Evolutionary conservation across 1,140 invertebrate species (phyloP), one percentile per base, ranked within the genome.

Genomic region (Philaenus spumarius): DNA sequence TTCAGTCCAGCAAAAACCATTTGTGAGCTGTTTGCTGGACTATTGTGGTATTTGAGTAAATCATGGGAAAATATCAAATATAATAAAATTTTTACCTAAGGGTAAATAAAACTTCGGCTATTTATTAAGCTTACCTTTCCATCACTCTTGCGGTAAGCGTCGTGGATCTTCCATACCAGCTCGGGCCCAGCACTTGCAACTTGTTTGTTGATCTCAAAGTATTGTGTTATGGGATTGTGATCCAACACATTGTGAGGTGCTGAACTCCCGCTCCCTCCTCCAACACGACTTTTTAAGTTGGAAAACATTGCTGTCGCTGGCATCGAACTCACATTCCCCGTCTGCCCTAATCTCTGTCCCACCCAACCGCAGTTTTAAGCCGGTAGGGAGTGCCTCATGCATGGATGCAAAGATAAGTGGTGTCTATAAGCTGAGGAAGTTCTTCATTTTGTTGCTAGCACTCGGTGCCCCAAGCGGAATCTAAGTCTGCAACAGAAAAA

Each of bases 101-200:
- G n/a, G n/a, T n/a, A n/a, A n/a, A n/a, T n/a, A n/a, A n/a, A n/a
- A n/a, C n/a, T n/a, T n/a, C n/a, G n/a, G n/a, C n/a, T n/a, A n/a
- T n/a, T n/a, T n/a, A n/a, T 17, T 9, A 35, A 53, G 74, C 80
- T 81, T 75, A 97, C 94, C 87, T 93, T 93, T 63, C 87, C 86
- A 67, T 97, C 94, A 46, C 82, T 87, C 71, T 93, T 93, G 55
- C 90, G 75, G 66, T 87, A 87, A 0, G 87, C 93, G 64, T 97
- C 93, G 68, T 93, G 88, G 57, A 97, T 89, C 66, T 86, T 87
- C 95, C 95, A 98, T 6, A 92, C 82, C 58, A 92, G 81, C 68
- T 95, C 92, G 0, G 93, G 93, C 0, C 95, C 95, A 17, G 91
- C 92, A 52, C 85, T 92, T 19, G 88, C 90, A 45, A 84, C 79